Base-by-base conservation (phyloP, 2,797 vertebrate species). In the Hylomyscus alleni region DNA sequence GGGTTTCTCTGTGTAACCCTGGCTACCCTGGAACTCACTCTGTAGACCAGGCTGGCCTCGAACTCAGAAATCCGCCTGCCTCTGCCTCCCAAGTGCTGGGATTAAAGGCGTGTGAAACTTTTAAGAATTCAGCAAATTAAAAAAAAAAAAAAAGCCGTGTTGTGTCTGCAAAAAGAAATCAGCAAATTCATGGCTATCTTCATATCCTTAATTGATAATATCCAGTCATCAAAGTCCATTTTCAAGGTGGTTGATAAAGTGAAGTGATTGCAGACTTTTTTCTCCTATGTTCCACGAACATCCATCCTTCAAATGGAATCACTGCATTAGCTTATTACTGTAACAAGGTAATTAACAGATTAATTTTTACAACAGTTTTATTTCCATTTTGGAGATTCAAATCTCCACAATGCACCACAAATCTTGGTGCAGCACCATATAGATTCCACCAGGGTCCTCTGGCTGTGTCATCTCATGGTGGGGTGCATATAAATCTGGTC, bases 281-380 rank as follows among this genome's bases (percentile, higher is more conserved):
- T 98, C 99, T 99, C 98, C 97, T 98, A 6, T 98, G 98, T 0
- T 99, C 99, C 99, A 99, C 99, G 98, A 99, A 99, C 67, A 99
- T 99, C 97, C 99, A 98, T 0, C 99, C 99, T 95, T 99, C 99
- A 4, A 99, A 97, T 3, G 99, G 99, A 97, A 99, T 99, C 89
- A 99, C 91, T 99, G 99, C 62, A 60, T 82, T 40, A 62, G 34
- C 29, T 65, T 65, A n/a, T 82, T 56, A 83, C 11, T 89, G 47
- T 54, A 54, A 82, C 9, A 52, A 12, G 87, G 54, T 65, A 40
- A 17, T 58, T 31, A 29, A 81, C 54, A 82, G 34, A 20, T 26
- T 89, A 75, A 44, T 37, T 93, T 34, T 34, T 52, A 82, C 19
- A 19, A 65, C 81, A 73, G 17, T 12, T 62, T 77, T 91, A 20